A percentile compares a stretch with the other conserved stretches of the same genome.
Conservation (phyloP, 2,113 vertebrate species). For the Chamaetylas fuelleborni region DNA sequence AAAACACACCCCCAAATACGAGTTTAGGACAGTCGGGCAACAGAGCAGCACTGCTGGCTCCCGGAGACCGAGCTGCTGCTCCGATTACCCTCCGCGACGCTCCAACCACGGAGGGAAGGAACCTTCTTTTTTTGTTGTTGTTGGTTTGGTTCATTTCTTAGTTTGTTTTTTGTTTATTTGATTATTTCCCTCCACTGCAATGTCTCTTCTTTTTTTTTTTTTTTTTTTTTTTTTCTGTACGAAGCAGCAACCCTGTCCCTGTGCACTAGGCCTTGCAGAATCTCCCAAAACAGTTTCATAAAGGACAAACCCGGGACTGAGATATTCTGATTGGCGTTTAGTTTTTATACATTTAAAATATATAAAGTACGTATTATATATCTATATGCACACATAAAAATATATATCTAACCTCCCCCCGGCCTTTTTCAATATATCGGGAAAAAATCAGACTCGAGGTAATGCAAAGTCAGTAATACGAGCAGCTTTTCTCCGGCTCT, state of each 20-base stretch:
- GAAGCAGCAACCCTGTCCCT: background rate
- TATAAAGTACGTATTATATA: background rate
- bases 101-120: background rate
- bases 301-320: fast-evolving
- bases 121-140: background rate
- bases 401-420: background rate
- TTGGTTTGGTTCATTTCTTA: background rate
- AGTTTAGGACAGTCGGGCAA: background rate
- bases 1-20: background rate
- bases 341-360: background rate
- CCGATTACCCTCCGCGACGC: background rate
- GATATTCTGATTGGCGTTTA: background rate
- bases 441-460: background rate
- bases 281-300: background rate
- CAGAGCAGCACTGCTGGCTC: too few species aligned
- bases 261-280: background rate
- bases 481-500: background rate
- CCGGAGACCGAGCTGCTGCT: background rate
- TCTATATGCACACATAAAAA: background rate
- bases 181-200: background rate
- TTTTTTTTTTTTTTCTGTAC: background rate
- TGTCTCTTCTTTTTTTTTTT: background rate
- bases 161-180: background rate
- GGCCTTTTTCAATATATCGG: background rate
- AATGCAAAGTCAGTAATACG: background rate